A percentile compares a stretch with the other conserved stretches of the same genome.
Evolutionary conservation across 2,888 invertebrate genomes (phyloP).

Genomic region (Chamaedrilus cognettii): DNA sequence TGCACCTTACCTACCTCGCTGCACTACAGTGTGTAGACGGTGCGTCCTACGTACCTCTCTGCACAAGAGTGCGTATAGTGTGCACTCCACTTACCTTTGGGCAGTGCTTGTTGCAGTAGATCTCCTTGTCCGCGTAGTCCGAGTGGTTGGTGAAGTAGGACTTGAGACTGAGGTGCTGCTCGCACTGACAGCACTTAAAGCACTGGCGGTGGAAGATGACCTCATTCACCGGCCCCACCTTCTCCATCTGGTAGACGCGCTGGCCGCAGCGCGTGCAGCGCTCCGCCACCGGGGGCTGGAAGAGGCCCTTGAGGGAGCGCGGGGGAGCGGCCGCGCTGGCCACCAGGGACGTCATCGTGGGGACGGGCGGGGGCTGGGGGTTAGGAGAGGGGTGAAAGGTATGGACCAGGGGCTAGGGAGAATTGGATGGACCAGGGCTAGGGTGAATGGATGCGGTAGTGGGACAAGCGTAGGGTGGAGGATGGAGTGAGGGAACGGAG

Average conservation of each 20-base stretch:
- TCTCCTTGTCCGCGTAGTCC: conserved; percentile 50
- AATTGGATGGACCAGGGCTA: too few relatives aligned
- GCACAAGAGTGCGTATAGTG: not conserved
- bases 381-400: too few relatives aligned
- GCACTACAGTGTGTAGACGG: too few relatives aligned
- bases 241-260: conserved; percentile 94
- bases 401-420: too few relatives aligned
- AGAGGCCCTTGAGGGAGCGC: conserved; percentile 19
- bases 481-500: too few relatives aligned
- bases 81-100: conserved; percentile 45
- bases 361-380: too few relatives aligned
- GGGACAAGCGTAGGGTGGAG: too few relatives aligned
- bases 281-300: conserved; percentile 22
- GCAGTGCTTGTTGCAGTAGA: conserved; percentile 55
- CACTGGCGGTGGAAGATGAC: conserved; percentile 98
- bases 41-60: too few relatives aligned
- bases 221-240: conserved; percentile 78
- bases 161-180: conserved; percentile 61
- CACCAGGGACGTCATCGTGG: not conserved
- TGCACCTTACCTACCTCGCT: too few relatives aligned
- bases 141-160: conserved; percentile 55
- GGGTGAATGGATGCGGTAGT: too few relatives aligned
- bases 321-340: conserved; percentile 10
- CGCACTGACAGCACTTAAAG: conserved; percentile 85
- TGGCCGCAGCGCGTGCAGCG: conserved; percentile 71